These are phyloP conservation scores for Deladenus siricidicola DNA, from an alignment of 2,888 invertebrate species.

Conservation along the genomic window DNA sequence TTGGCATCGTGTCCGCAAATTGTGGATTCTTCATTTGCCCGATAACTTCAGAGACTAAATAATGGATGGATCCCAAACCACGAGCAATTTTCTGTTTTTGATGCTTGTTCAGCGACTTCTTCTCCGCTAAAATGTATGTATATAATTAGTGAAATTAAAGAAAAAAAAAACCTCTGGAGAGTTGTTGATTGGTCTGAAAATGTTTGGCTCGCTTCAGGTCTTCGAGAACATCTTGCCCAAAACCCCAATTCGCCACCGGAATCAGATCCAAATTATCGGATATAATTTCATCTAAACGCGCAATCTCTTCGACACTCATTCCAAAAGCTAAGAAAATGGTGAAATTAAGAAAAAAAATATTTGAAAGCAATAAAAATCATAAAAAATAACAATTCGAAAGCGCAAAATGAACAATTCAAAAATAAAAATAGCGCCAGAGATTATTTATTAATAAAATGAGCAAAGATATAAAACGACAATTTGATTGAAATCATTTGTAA, in stretches of 20 bases:
- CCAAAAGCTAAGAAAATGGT: background rate
- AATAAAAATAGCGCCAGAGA: too few species aligned
- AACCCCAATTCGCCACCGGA: constrained; percentile 31
- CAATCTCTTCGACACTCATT: background rate
- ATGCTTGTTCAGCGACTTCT: background rate
- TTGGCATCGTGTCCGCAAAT: background rate
- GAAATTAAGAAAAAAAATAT: too few species aligned
- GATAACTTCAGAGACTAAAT: background rate
- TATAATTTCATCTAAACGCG: background rate
- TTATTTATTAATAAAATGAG: too few species aligned
- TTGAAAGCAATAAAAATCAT: too few species aligned
- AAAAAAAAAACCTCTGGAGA: too few species aligned
- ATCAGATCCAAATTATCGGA: background rate
- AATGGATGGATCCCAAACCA: background rate
- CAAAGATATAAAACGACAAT: too few species aligned
- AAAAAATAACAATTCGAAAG: too few species aligned
- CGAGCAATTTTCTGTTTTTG: background rate
- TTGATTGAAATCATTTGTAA: too few species aligned
- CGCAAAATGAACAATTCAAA: too few species aligned
- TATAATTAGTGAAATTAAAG: too few species aligned
- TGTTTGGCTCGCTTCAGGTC: constrained; percentile 34
- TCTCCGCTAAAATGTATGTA: constrained; percentile 1
- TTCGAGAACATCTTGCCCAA: constrained; percentile 35
- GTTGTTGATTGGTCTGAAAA: background rate
- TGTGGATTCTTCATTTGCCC: background rate